Conservation (phyloP, 2,797 vertebrate species). For the Bryconaethiops microstoma region DNA sequence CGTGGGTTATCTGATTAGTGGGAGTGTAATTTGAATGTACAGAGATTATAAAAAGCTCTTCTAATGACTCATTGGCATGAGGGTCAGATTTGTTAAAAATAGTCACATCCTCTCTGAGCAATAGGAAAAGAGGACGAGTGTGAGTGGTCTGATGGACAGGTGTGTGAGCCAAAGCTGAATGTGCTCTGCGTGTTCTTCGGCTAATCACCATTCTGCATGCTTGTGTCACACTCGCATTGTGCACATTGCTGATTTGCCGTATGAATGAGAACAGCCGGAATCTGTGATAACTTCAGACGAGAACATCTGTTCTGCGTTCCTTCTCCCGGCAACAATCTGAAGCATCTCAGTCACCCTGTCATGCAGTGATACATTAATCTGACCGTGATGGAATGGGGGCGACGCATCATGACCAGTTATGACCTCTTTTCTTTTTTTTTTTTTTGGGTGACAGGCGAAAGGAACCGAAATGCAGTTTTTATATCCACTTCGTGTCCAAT, state of each 20-base stretch:
- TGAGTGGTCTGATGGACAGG: constrained; percentile 59
- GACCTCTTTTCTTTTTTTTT: neutral
- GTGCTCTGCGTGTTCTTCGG: constrained; percentile 39
- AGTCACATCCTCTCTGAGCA: neutral
- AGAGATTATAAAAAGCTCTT: neutral
- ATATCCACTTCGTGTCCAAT: neutral
- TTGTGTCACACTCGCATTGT: constrained; percentile 49
- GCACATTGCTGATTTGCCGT: constrained; percentile 58
- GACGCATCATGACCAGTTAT: neutral
- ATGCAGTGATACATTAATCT: neutral
- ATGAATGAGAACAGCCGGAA: constrained; percentile 59
- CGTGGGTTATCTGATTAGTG: too few relatives aligned
- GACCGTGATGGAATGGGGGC: neutral
- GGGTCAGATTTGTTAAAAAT: neutral
- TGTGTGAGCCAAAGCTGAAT: constrained; percentile 48
- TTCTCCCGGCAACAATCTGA: constrained; percentile 56
- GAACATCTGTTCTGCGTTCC: constrained; percentile 64
- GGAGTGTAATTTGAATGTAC: neutral
- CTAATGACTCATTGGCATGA: neutral
- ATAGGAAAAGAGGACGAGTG: constrained; percentile 10
- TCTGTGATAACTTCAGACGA: constrained; percentile 57
- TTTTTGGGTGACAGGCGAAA: neutral
- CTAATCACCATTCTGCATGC: constrained; percentile 45
- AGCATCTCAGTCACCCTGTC: constrained; percentile 23
- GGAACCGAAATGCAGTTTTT: neutral